A percentile compares a stretch with the other conserved stretches of the same genome.
Conservation (phyloP, 2,888 invertebrate species). For the Dermolepida albohirtum region DNA sequence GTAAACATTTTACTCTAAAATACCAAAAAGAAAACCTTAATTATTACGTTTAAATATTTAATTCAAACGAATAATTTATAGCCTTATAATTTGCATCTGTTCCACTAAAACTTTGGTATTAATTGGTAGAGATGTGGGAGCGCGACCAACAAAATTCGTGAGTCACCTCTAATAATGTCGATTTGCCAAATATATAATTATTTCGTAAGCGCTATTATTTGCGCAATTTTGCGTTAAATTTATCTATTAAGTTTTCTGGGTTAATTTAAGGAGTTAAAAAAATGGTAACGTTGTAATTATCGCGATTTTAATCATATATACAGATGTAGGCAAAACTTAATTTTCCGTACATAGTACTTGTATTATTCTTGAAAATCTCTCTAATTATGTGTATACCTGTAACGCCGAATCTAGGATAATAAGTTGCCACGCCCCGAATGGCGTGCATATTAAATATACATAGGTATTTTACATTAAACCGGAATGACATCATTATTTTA, state of each 20-base stretch:
- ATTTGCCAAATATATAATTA: conserved; percentile 27
- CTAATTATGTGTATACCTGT: no score
- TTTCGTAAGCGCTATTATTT: conserved; percentile 7
- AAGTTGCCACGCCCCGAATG: no score
- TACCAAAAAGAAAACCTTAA: no score
- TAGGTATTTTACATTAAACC: no score
- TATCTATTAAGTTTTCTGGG: conserved; percentile 19
- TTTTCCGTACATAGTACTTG: not conserved
- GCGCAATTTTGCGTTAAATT: conserved; percentile 22
- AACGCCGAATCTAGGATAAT: no score
- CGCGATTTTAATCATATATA: not conserved
- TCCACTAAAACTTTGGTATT: conserved; percentile 10
- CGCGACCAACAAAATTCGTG: conserved; percentile 14
- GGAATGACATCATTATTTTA: no score
- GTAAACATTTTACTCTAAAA: no score
- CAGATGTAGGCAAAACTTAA: conserved; percentile 1
- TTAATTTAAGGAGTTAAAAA: conserved; percentile 10
- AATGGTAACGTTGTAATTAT: conserved; percentile 9
- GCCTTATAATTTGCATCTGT: conserved; percentile 27
- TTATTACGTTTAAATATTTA: no score
- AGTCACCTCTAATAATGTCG: conserved; percentile 36
- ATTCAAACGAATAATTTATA: not conserved
- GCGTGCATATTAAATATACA: no score
- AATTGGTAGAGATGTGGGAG: conserved; percentile 23
- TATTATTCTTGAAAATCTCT: no score